Conservation (phyloP, 1,140 invertebrate genomes). For the Eciton burchellii region DNA sequence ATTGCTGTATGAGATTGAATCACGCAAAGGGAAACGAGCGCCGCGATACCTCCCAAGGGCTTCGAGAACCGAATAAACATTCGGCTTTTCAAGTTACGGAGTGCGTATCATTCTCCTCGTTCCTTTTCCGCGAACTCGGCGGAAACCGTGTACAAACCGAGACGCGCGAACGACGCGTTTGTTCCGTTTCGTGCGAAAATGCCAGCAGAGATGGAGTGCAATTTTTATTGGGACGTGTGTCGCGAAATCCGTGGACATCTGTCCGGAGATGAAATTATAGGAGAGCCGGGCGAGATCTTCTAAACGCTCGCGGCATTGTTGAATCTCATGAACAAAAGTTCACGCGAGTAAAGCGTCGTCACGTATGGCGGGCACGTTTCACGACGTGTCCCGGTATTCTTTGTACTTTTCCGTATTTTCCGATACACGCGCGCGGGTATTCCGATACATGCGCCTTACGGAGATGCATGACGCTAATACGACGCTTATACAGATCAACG, state of each 20-base stretch:
- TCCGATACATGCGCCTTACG: not conserved
- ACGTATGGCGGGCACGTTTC: not conserved
- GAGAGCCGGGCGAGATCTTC: conserved; percentile 25
- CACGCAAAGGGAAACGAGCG: not conserved
- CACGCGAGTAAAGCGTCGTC: not conserved
- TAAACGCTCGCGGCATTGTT: conserved; percentile 36
- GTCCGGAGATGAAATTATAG: conserved; percentile 15
- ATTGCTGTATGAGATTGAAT: not conserved
- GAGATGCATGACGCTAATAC: conserved; percentile 44
- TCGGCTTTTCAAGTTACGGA: conserved; percentile 3
- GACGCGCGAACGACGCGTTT: not conserved
- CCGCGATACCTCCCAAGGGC: not conserved
- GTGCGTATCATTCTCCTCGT: not conserved
- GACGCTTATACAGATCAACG: conserved; percentile 21
- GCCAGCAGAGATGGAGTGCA: not conserved
- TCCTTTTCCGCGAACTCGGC: not conserved
- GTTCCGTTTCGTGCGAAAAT: not conserved
- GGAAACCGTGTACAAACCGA: not conserved
- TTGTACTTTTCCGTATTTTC: conserved; percentile 50
- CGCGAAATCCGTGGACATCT: not conserved
- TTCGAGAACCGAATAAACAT: conserved; percentile 15
- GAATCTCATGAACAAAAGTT: conserved; percentile 49
- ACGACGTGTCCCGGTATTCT: conserved; percentile 28
- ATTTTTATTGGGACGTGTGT: conserved; percentile 1
- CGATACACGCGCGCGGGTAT: not conserved